Evolutionary conservation across 1,140 invertebrate genomes (phyloP).

Genomic region (Spodoptera frugiperda): DNA sequence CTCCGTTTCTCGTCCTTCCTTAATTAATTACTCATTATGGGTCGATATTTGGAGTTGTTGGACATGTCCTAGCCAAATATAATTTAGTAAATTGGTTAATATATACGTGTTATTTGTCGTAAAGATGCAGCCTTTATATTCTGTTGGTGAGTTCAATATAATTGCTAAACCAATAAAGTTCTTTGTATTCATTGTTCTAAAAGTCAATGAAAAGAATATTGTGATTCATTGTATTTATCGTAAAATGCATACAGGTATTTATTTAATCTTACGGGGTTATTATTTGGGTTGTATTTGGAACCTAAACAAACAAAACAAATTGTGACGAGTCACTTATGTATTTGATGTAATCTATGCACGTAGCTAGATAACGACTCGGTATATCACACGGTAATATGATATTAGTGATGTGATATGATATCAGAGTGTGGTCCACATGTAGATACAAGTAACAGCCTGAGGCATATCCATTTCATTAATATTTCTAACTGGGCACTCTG

Average conservation of each 20-base stretch:
- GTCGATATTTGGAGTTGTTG: slow-evolving; percentile 1
- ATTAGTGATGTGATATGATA: slow-evolving; percentile 20
- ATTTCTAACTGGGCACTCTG: neutral
- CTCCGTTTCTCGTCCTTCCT: neutral
- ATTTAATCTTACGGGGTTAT: too few relatives aligned
- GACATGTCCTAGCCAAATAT: neutral
- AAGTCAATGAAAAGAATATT: too few relatives aligned
- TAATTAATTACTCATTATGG: neutral
- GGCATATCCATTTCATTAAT: slow-evolving; percentile 35
- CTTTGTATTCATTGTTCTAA: neutral
- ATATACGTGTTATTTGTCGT: neutral
- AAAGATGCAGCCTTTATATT: slow-evolving; percentile 44
- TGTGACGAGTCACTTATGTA: neutral
- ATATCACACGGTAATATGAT: slow-evolving; percentile 1
- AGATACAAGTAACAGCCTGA: slow-evolving; percentile 25
- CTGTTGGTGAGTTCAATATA: slow-evolving; percentile 33
- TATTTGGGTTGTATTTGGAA: too few relatives aligned
- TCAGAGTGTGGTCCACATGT: slow-evolving; percentile 11
- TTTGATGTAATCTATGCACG: neutral
- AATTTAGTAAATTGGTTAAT: neutral
- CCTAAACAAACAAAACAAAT: neutral
- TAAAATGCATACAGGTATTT: too few relatives aligned
- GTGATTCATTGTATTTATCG: too few relatives aligned
- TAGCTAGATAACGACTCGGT: neutral
- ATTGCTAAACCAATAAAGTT: too few relatives aligned